Percentiles rank a stretch among this genome's conserved stretches.
phyloP scores from a whole-genome alignment of 2,113 vertebrate genomes.

The Brachyhypopomus occidentalis region DNA sequence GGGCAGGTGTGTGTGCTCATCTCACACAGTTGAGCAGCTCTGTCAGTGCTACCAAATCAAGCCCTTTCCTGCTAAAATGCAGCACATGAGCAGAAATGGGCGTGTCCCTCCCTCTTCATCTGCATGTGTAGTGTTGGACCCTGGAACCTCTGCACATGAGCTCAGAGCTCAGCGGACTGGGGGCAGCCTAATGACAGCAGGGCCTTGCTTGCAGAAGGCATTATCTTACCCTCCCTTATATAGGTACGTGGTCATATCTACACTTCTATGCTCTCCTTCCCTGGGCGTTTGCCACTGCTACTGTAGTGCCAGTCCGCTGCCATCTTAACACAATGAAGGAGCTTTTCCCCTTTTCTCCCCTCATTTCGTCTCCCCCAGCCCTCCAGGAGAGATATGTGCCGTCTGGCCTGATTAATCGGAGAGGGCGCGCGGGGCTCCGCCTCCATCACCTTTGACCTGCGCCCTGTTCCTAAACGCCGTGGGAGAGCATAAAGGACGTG shows the following conservation, averaged over 20 bases:
- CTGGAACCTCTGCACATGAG: neutral
- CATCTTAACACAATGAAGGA: slow-evolving; percentile 52
- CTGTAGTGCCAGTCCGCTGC: slow-evolving; percentile 60
- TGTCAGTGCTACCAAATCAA: neutral
- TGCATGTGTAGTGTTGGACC: neutral
- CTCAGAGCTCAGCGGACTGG: neutral
- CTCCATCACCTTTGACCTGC: slow-evolving; percentile 62
- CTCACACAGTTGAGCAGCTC: neutral
- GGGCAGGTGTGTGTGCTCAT: too few species aligned
- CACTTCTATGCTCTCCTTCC: slow-evolving; percentile 64
- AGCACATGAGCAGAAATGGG: neutral
- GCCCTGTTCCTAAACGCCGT: slow-evolving; percentile 46
- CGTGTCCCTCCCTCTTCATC: neutral
- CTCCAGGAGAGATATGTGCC: slow-evolving; percentile 53
- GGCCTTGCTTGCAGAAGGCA: slow-evolving; percentile 58
- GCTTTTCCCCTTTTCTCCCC: slow-evolving; percentile 36
- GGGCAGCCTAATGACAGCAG: slow-evolving; percentile 5
- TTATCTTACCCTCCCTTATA: slow-evolving; percentile 66
- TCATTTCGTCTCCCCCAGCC: slow-evolving; percentile 46
- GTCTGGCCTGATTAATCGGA: slow-evolving; percentile 66
- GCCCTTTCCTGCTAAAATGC: neutral
- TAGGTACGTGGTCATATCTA: slow-evolving; percentile 40
- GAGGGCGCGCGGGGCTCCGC: slow-evolving; percentile 61
- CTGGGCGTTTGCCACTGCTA: slow-evolving; percentile 56
- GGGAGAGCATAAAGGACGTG: neutral